Conservation (phyloP, 2,797 vertebrate species). For the Pristis pectinata region DNA sequence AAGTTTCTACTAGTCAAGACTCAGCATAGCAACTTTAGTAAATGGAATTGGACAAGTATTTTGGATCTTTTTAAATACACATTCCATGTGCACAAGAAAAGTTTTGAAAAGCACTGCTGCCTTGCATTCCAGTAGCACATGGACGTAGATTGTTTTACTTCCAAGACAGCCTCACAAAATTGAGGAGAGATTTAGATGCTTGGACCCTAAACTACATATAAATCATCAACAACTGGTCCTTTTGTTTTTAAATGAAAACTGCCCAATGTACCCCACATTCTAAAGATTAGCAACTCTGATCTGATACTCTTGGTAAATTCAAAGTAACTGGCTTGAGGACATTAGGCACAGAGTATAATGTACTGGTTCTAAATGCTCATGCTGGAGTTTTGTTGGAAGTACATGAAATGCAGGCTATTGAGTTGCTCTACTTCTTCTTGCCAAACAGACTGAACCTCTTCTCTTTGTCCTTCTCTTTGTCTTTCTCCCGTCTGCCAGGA, state of each 20-base stretch:
- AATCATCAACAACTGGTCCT: conserved; percentile 66
- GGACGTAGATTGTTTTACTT: conserved; percentile 64
- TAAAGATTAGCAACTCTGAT: conserved; percentile 55
- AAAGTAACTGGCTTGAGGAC: conserved; percentile 74
- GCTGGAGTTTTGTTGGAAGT: conserved; percentile 86
- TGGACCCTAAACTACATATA: conserved; percentile 73
- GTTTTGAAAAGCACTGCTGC: conserved; percentile 68
- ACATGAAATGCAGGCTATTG: conserved; percentile 59
- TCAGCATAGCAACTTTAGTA: conserved; percentile 53
- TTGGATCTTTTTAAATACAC: conserved; percentile 54
- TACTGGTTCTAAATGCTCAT: conserved; percentile 94
- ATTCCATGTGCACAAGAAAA: conserved; percentile 64
- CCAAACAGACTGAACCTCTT: conserved; percentile 98
- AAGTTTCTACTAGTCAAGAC: conserved; percentile 58
- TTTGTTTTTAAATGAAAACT: conserved; percentile 56
- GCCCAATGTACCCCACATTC: conserved; percentile 68
- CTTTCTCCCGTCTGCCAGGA: conserved; percentile 93
- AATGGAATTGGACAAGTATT: conserved; percentile 64
- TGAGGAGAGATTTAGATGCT: conserved; percentile 80
- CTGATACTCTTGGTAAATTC: conserved; percentile 67
- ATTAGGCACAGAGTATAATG: conserved; percentile 93
- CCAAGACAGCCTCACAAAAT: conserved; percentile 89
- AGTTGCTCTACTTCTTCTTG: conserved; percentile 86
- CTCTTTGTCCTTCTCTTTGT: conserved; percentile 83
- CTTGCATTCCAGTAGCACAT: conserved; percentile 70